A percentile compares a stretch with the other conserved stretches of the same genome.
phyloP scores from a whole-genome alignment of 1,140 invertebrate genomes.

The Telenomus remus region DNA sequence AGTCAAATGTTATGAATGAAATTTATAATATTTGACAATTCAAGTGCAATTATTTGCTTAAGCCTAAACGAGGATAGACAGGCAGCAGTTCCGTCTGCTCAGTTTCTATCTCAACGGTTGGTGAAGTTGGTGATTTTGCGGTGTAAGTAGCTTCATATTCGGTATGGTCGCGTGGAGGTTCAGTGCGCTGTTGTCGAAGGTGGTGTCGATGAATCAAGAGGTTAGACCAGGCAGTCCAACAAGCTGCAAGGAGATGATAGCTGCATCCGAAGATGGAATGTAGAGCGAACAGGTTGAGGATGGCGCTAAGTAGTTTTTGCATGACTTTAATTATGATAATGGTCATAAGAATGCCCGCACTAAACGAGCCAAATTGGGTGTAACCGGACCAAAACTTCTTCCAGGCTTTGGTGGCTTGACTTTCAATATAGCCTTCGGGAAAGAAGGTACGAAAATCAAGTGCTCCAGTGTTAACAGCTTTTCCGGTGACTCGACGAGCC shows the following conservation, averaged over 20 bases:
- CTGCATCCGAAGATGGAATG: conserved; percentile 5
- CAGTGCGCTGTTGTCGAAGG: neutral
- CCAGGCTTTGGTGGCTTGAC: conserved; percentile 23
- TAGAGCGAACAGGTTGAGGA: conserved; percentile 4
- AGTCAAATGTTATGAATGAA: no score
- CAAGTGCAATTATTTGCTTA: no score
- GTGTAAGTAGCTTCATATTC: no score
- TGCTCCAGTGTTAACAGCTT: conserved; percentile 14
- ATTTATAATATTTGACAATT: no score
- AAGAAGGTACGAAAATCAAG: no score
- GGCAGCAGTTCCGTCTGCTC: no score
- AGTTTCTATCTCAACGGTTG: no score
- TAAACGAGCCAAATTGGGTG: conserved; percentile 31
- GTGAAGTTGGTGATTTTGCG: no score
- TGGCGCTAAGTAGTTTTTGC: conserved; percentile 3
- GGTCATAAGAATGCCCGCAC: conserved; percentile 35
- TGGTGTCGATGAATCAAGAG: neutral
- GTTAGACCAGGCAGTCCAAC: neutral
- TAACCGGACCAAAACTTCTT: conserved; percentile 31
- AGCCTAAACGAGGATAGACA: no score
- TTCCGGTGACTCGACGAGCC: conserved; percentile 22
- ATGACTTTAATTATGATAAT: conserved; percentile 11
- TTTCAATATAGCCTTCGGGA: no score
- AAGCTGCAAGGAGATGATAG: neutral
- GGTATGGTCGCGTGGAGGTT: no score